These are phyloP conservation scores for Laupala kohalensis DNA, from an alignment of 1,140 invertebrate species.

Conservation along the genomic window DNA sequence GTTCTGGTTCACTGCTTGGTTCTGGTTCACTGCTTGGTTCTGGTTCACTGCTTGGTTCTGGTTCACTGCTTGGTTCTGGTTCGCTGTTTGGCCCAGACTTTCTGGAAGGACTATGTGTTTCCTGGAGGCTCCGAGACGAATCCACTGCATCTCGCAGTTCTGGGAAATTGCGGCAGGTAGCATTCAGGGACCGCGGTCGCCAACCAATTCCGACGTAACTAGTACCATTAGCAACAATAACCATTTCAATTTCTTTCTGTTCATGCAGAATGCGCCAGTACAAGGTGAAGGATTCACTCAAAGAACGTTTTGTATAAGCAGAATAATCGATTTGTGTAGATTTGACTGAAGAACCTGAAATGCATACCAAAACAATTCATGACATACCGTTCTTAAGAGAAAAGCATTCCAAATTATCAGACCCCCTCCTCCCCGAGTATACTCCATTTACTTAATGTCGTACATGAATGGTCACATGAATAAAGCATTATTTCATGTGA, in stretches of 20 bases:
- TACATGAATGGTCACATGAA: too few species aligned
- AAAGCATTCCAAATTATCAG: too few species aligned
- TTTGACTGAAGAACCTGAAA: conserved; percentile 48
- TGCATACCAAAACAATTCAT: neutral
- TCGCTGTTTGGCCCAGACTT: conserved; percentile 12
- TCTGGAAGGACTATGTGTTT: conserved; percentile 18
- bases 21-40: conserved; percentile 20
- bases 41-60: conserved; percentile 17
- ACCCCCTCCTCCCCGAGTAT: too few species aligned
- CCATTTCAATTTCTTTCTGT: conserved; percentile 67
- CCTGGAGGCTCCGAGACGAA: conserved; percentile 9
- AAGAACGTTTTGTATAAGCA: conserved; percentile 50
- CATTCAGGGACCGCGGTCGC: conserved; percentile 56
- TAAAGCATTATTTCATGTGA: too few species aligned
- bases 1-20: conserved; percentile 17
- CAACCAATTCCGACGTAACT: conserved; percentile 78
- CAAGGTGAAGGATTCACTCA: conserved; percentile 57
- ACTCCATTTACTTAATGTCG: too few species aligned
- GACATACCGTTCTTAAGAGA: too few species aligned
- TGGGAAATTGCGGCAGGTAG: conserved; percentile 64
- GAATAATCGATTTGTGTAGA: conserved; percentile 47
- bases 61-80: conserved; percentile 16
- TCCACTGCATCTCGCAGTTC: conserved; percentile 15
- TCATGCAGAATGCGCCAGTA: conserved; percentile 74
- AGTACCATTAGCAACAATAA: conserved; percentile 68